These are phyloP conservation scores for Parus major DNA, from an alignment of 2,113 vertebrate species.

Conservation along the genomic window DNA sequence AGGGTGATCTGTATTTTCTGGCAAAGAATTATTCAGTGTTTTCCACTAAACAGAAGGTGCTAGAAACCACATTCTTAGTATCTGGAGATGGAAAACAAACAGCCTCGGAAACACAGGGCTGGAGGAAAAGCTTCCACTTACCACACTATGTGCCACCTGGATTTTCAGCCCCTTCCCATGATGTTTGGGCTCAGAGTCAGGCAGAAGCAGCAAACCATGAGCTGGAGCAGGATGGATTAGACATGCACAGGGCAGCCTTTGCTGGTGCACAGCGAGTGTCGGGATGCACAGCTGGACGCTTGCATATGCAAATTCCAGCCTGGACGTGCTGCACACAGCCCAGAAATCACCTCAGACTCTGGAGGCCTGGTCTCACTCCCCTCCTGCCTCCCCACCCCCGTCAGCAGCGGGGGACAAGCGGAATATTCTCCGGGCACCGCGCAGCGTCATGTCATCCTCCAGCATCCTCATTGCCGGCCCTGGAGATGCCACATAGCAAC, in stretches of 20 bases:
- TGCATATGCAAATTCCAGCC: neutral
- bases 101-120: neutral
- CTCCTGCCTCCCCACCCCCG: neutral
- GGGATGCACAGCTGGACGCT: constrained; percentile 43
- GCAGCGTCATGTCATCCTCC: neutral
- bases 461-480: neutral
- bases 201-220: neutral
- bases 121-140: neutral
- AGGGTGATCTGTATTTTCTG: neutral
- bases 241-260: neutral
- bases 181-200: neutral
- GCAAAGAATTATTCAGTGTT: neutral
- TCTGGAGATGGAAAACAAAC: neutral
- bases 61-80: neutral
- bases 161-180: neutral
- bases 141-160: fast-evolving
- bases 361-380: fast-evolving
- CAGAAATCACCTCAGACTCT: neutral
- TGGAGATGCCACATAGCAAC: constrained; percentile 29
- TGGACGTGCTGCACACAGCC: neutral
- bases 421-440: neutral
- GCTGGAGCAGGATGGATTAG: neutral
- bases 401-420: neutral
- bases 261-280: neutral
- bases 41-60: neutral